phyloP scores from a whole-genome alignment of 1,140 invertebrate genomes.

The Euwallacea fornicatus region DNA sequence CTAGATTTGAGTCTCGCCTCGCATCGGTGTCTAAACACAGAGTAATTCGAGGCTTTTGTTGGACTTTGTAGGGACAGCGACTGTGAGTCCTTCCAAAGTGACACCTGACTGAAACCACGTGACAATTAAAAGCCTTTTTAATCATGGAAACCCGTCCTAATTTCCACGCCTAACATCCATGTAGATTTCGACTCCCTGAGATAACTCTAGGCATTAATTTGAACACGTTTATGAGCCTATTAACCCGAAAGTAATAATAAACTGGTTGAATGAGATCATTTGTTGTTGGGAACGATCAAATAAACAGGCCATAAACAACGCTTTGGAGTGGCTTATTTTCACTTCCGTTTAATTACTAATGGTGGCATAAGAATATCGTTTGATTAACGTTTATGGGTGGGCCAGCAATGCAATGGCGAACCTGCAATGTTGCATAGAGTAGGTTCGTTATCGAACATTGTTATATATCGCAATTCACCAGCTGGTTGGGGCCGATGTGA shows the following conservation, averaged over 20 bases:
- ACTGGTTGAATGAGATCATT: slow-evolving; percentile 1
- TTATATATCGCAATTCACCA: background rate
- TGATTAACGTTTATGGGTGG: slow-evolving; percentile 2
- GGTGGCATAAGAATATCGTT: background rate
- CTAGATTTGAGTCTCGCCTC: no score
- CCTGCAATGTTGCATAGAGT: background rate
- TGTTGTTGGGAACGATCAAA: background rate
- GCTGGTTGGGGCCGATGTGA: no score
- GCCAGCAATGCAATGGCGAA: background rate
- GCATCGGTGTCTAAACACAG: no score
- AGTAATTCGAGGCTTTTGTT: background rate
- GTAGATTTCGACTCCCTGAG: background rate
- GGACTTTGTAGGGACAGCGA: background rate
- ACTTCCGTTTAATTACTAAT: slow-evolving; percentile 3
- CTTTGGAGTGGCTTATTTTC: background rate
- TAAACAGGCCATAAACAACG: background rate
- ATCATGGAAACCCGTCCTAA: background rate
- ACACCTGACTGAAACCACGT: background rate
- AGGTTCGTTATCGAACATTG: slow-evolving; percentile 1
- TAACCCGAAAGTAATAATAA: slow-evolving; percentile 3
- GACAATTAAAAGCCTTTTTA: slow-evolving; percentile 6
- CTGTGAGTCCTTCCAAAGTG: background rate
- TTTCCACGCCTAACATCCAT: background rate
- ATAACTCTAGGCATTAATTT: background rate
- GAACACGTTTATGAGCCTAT: background rate